Percentiles rank a stretch among this genome's conserved stretches.
These are phyloP conservation scores for Dichetophora obliterata DNA, from an alignment of 2,888 invertebrate species.

Conservation along the genomic window DNA sequence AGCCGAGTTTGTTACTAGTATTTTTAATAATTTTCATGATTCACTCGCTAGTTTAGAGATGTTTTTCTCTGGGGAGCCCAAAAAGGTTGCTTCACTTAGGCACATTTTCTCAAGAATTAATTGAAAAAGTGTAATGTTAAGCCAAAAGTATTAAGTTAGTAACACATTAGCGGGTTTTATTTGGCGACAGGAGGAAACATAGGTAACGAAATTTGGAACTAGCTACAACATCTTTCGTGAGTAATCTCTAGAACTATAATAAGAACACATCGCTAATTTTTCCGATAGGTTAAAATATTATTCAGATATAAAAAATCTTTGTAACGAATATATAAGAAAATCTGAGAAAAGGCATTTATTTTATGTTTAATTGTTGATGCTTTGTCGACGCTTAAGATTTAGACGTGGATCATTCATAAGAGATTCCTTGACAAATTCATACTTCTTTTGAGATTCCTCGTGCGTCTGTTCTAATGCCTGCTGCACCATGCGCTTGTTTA, in stretches of 20 bases:
- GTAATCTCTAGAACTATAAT: neutral
- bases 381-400: slow-evolving; percentile 50
- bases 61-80: slow-evolving; percentile 2
- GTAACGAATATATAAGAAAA: no score
- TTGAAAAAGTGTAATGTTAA: slow-evolving; percentile 3
- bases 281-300: neutral
- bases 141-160: slow-evolving; percentile 7
- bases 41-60: neutral
- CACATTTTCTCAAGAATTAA: slow-evolving; percentile 12
- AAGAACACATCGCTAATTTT: neutral
- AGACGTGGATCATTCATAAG: slow-evolving; percentile 61
- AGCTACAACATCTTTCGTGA: neutral
- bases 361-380: neutral
- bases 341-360: neutral
- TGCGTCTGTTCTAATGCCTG: slow-evolving; percentile 66
- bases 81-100: slow-evolving; percentile 6
- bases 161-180: neutral
- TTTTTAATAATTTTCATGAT: slow-evolving; percentile 10
- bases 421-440: slow-evolving; percentile 63
- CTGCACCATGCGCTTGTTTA: slow-evolving; percentile 68
- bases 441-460: slow-evolving; percentile 67
- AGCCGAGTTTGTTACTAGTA: neutral
- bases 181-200: no score
- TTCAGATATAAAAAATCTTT: neutral
- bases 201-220: neutral